These are phyloP conservation scores for Nemotelus pantherinus DNA, from an alignment of 2,888 invertebrate species.

Conservation along the genomic window DNA sequence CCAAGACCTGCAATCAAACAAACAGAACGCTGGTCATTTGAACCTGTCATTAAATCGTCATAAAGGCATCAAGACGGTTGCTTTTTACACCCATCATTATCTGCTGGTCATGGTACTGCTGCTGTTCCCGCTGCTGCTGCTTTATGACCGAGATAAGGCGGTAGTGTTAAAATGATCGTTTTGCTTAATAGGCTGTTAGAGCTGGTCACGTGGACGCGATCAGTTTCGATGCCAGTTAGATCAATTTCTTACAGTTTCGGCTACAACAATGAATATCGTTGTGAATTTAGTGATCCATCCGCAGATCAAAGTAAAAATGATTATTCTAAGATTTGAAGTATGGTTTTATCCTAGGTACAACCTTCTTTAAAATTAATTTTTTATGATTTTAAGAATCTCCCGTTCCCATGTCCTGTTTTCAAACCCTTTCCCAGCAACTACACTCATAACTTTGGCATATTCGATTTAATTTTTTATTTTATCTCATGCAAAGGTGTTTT, in stretches of 20 bases:
- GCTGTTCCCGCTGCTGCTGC: neutral
- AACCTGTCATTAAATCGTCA: constrained; percentile 49
- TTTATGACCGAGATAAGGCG: neutral
- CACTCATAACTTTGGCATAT: no score
- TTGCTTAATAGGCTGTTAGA: neutral
- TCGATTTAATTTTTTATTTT: no score
- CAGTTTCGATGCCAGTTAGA: neutral
- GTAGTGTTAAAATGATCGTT: neutral
- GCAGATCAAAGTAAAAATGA: no score
- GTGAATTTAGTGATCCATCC: neutral
- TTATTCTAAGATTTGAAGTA: no score
- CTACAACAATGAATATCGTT: neutral
- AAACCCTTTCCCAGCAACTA: no score
- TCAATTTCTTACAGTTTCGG: neutral
- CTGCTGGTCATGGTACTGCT: neutral
- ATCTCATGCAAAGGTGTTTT: neutral
- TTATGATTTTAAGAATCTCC: no score
- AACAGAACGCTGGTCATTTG: constrained; percentile 35
- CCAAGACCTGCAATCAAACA: constrained; percentile 25
- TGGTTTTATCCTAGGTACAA: no score
- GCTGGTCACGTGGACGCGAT: neutral
- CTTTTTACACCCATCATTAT: constrained; percentile 45
- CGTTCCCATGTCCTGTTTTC: no score
- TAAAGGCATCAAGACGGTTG: constrained; percentile 42
- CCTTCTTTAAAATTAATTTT: no score